Evolutionary conservation across 2,113 vertebrate species (phyloP).

Genomic region (Grantiella picta): DNA sequence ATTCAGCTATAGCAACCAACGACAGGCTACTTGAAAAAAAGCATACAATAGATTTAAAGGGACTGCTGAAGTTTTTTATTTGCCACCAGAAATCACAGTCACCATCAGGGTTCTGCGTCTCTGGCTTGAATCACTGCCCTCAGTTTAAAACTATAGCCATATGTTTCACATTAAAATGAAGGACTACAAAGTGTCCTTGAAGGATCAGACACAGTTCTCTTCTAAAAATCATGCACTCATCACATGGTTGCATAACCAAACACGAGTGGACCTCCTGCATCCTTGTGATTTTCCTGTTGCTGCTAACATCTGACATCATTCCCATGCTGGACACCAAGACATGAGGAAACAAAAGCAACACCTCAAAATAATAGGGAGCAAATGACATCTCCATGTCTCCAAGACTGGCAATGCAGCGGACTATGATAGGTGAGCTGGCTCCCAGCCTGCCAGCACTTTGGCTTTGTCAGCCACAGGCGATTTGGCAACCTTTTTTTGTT

Average conservation of each 20-base stretch:
- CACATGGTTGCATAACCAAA: background rate
- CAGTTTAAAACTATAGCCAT: background rate
- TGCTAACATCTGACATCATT: background rate
- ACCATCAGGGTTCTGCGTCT: background rate
- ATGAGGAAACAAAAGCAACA: background rate
- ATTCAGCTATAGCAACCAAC: background rate
- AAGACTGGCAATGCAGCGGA: background rate
- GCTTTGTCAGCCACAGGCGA: background rate
- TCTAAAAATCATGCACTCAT: background rate
- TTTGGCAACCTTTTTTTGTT: background rate
- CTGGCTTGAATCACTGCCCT: background rate
- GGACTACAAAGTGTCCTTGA: background rate
- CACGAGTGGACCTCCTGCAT: background rate
- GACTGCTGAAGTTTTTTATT: background rate
- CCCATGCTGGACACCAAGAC: background rate
- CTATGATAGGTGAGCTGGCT: background rate
- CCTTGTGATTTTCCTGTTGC: background rate
- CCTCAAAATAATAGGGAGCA: background rate
- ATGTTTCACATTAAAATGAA: background rate
- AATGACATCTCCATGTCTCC: background rate
- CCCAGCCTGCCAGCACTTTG: background rate
- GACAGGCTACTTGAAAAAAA: background rate
- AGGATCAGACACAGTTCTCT: background rate
- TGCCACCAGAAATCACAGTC: background rate
- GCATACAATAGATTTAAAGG: background rate